Base-by-base conservation (phyloP, 1,140 invertebrate genomes). In the Ectropis grisescens region DNA sequence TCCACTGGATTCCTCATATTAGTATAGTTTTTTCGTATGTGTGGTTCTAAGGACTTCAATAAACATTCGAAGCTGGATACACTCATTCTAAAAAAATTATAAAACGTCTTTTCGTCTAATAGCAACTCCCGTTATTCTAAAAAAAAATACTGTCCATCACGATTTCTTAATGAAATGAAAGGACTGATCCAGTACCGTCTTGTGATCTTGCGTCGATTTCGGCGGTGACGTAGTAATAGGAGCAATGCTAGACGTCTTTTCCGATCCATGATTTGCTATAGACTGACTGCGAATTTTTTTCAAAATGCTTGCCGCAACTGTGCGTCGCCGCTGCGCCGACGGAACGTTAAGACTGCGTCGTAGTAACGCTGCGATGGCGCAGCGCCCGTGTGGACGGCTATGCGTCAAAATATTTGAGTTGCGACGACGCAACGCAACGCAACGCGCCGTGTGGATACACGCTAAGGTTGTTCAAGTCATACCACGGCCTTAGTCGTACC, bases 1-100 rank as follows among this genome's bases (percentile, higher is more conserved):
- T 46, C 50, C 30, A 54, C 38, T 33, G 50, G 46, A 41, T 49
- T 54, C 37, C 46, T 54, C 30, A 46, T 43, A 37, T 46, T 46
- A 37, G 42, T 48, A 45, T 54, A 54, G 10, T 48, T 29, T 33
- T 54, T 54, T 23, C 31, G 33, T 48, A 46, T 29, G 23, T 45
- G 41, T 47, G 50, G 45, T 34, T 47, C 34, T 44, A 52, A 31
- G 16, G 15, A 12, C 11, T 30, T 30, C 13, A 43, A 29, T 24
- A 43, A 33, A 37, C 26, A 11, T 29, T 30, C 16, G 22, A 34
- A 41, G 13, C 31, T 35, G 27, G 36, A 13, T 29, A 43, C 40
- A 43, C 42, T 51, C 42, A 41, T 48, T 47, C 39, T 22, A 42
- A 47, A 47, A 35, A 41, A 41, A 38, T 45, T 11, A 30, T 38